Evolutionary conservation across 2,113 vertebrate species (phyloP), one percentile per base, ranked within the genome.

Genomic region (Gopherus evgoodei): DNA sequence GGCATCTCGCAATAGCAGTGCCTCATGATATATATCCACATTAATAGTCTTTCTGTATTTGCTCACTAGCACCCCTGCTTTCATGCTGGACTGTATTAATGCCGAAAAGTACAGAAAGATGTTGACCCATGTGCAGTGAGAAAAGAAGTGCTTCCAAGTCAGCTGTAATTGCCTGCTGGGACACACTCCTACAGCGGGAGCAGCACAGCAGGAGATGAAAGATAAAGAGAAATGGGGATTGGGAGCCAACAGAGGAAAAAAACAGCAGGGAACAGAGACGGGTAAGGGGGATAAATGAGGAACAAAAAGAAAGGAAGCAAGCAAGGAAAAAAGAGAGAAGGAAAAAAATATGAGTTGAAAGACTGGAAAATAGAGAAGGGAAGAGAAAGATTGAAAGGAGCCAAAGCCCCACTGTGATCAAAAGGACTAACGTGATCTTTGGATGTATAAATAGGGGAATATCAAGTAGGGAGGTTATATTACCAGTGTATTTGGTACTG

Each of bases 301-400:
- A 24, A 19, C 5, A 87, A 38, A 3, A 81, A 24, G 83, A 95
- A 31, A 31, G 16, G 47, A 78, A 93, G 90, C 21, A 75, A 24
- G 21, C 69, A 75, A 72, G 69, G n/a, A 42, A 76, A 16, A 76
- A 10, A 0, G 0, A 31, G 22, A 72, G 14, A 1, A 1, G 85
- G n/a, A 12, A 75, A 79, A 79, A 19, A 91, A 25, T 38, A 35
- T 21, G 6, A 79, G 38, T 57, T 86, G 72, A 59, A 11, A 29
- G n/a, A 50, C 6, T 8, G 31, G 12, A 8, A n/a, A 42, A 47
- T 5, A 42, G 27, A 76, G n/a, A 56, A 90, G 59, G 9, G 14
- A 25, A 1, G 6, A 25, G 6, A 11, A 81, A 19, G 13, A 83
- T 49, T 0, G 2, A 11, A 24, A 75, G 22, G 14, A 24, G 25